These are phyloP conservation scores for Salticus scenicus DNA, from an alignment of 2,888 invertebrate genomes.

Conservation along the genomic window DNA sequence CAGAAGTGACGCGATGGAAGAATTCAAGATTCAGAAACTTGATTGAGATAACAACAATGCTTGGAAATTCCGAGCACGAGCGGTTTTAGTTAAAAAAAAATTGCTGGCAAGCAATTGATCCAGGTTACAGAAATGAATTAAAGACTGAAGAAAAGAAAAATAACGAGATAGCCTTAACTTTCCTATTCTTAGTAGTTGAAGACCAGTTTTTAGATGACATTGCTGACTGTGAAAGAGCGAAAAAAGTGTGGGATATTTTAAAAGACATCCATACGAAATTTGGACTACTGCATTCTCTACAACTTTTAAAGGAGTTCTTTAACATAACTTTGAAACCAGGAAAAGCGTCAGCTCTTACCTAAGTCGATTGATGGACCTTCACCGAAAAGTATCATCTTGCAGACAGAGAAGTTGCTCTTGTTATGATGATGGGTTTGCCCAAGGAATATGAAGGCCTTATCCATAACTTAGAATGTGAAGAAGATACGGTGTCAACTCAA, in stretches of 20 bases:
- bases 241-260: background rate
- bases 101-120: slow-evolving; percentile 5
- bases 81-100: slow-evolving; percentile 19
- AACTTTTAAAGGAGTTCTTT: slow-evolving; percentile 1
- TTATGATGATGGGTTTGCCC: background rate
- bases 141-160: slow-evolving; percentile 1
- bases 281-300: slow-evolving; percentile 14
- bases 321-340: background rate
- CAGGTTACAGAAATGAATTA: slow-evolving; percentile 18
- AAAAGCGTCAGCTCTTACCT: background rate
- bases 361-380: background rate
- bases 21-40: background rate
- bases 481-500: background rate
- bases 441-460: background rate
- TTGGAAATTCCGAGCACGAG: slow-evolving; percentile 10
- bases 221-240: background rate
- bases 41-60: background rate
- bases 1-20: too few species aligned
- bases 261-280: slow-evolving; percentile 17
- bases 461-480: background rate
- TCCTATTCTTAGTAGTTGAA: slow-evolving; percentile 18
- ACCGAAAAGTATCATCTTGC: background rate
- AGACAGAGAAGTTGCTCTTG: background rate
- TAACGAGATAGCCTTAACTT: background rate
- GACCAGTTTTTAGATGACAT: slow-evolving; percentile 30